These are phyloP conservation scores for Ricordea florida DNA, from an alignment of 92 coral and sea anemone genomes.

Conservation along the genomic window DNA sequence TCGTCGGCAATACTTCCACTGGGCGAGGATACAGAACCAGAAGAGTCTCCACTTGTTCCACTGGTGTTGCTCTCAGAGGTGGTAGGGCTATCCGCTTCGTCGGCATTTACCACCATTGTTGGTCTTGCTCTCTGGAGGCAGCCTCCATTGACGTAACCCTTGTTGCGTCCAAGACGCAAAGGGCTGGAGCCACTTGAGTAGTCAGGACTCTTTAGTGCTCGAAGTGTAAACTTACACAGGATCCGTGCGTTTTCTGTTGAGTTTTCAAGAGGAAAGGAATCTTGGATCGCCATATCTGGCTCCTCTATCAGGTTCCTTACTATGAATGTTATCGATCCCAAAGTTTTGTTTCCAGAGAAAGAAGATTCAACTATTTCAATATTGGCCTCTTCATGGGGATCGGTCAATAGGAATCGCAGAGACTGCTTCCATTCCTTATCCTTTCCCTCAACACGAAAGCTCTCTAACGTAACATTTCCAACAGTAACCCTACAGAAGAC, in stretches of 20 bases:
- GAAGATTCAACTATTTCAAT: conserved; percentile 32
- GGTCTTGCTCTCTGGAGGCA: conserved; percentile 7
- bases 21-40: conserved; percentile 12
- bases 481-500: conserved; percentile 79
- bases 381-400: conserved; percentile 69
- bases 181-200: not conserved
- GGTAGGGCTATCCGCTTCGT: conserved; percentile 4
- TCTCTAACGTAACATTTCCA: conserved; percentile 60
- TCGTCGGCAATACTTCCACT: conserved; percentile 38
- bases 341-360: conserved; percentile 20
- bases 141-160: not conserved
- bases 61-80: conserved; percentile 6
- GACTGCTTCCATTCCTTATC: conserved; percentile 78
- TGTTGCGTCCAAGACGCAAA: conserved; percentile 1
- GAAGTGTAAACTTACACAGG: conserved; percentile 75
- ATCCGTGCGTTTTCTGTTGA: conserved; percentile 64
- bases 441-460: conserved; percentile 55
- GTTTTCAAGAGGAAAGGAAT: conserved; percentile 61
- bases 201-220: conserved; percentile 73
- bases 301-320: conserved; percentile 67
- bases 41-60: not conserved
- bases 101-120: conserved; percentile 29
- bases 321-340: conserved; percentile 64
- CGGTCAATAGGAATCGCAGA: conserved; percentile 74
- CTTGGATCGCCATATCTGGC: conserved; percentile 82